These are phyloP conservation scores for Gibbula magus DNA, from an alignment of 2,888 invertebrate genomes.

Conservation along the genomic window DNA sequence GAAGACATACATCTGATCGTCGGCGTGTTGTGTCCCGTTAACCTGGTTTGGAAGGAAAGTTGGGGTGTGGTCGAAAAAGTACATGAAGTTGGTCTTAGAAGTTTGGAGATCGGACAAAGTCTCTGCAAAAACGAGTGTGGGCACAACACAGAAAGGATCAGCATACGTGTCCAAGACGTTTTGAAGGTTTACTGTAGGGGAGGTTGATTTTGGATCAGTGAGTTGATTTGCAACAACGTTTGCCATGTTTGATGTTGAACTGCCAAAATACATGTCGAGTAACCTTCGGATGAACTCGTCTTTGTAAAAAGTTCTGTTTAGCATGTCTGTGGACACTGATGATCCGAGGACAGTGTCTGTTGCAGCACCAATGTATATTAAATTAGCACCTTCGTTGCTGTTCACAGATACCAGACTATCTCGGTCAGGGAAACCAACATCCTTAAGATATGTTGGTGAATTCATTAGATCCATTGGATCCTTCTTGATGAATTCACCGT, in stretches of 20 bases:
- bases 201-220: neutral
- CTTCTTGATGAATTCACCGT: slow-evolving; percentile 16
- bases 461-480: neutral
- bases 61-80: slow-evolving; percentile 27
- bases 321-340: neutral
- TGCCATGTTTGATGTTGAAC: neutral
- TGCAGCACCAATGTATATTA: neutral
- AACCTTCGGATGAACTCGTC: neutral
- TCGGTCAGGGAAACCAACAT: neutral
- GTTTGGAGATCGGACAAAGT: neutral
- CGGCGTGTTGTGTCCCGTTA: slow-evolving; percentile 4
- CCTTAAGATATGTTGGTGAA: neutral
- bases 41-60: neutral
- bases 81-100: neutral
- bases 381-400: slow-evolving; percentile 25
- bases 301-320: neutral
- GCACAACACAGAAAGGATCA: neutral
- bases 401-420: slow-evolving; percentile 28
- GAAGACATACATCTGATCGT: slow-evolving; percentile 19
- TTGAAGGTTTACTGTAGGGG: neutral
- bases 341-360: neutral
- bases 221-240: neutral
- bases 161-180: neutral
- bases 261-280: neutral
- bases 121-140: neutral